Evolutionary conservation across 2,888 invertebrate genomes (phyloP), one percentile per base, ranked within the genome.

Genomic region (Odontomyia ornata): DNA sequence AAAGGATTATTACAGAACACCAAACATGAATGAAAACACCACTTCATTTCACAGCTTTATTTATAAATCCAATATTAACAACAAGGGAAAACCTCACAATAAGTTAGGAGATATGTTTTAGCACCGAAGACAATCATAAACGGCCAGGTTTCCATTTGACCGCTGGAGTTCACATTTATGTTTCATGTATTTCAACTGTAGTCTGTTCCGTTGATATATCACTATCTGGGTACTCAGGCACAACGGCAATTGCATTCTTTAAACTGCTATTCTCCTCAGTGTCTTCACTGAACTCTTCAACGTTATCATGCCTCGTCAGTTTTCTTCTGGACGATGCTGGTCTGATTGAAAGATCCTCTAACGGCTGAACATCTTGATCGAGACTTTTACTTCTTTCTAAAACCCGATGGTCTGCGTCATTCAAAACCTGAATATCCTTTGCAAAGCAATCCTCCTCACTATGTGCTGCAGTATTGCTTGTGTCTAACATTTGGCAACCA

Each of bases 311-410:
- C 11, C 76, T 43, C 1, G 64, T 27, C 23, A 76, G 18, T 76
- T 36, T 65, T 18, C 52, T 52, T 56, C 67, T 76, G 2, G n/a
- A 7, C 23, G n/a, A 21, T 25, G 56, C 15, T n/a, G n/a, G n/a
- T n/a, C 11, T 27, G 1, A 25, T 0, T 5, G 7, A 28, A 9
- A 52, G 23, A 21, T 46, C 13, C 21, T 46, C 28, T 15, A 47
- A 5, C 13, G 75, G 4, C 11, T 47, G 52, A 11, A 57, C 30
- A 23, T 67, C 64, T 43, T 79, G 75, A 1, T 76, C 76, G 2
- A 76, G 64, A 3, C 75, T 69, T 21, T 79, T 75, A 18, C 75
- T 77, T 67, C 77, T 52, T 43, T 76, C 76, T 11, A 75, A 15
- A 27, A 28, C 30, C 15, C 36, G 75, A n/a, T 28, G 3, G 23